Evolutionary conservation across 1,140 invertebrate genomes (phyloP).

Genomic region (Agrilus planipennis): DNA sequence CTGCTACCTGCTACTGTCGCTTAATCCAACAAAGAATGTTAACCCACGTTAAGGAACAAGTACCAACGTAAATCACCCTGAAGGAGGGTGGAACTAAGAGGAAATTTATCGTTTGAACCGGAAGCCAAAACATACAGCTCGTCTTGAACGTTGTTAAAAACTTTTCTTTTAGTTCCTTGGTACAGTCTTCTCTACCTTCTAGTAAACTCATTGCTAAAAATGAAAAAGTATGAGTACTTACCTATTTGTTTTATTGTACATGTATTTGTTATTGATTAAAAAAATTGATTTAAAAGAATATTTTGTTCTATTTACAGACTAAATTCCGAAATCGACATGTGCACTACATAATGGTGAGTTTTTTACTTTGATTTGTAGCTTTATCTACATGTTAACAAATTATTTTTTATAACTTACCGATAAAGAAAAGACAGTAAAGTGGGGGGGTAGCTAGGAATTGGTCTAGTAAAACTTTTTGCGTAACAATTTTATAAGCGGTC

Average conservation of each 20-base stretch:
- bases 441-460: slow-evolving; percentile 65
- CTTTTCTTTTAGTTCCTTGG: slow-evolving; percentile 59
- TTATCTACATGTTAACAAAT: too few species aligned
- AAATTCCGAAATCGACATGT: too few species aligned
- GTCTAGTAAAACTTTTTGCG: slow-evolving; percentile 61
- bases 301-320: too few species aligned
- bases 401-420: slow-evolving; percentile 43
- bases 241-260: too few species aligned
- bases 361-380: too few species aligned
- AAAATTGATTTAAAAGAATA: too few species aligned
- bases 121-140: slow-evolving; percentile 68
- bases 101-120: slow-evolving; percentile 65
- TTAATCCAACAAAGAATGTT: slow-evolving; percentile 12
- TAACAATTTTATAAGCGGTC: slow-evolving; percentile 45
- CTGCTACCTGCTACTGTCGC: too few species aligned
- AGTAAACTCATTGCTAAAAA: slow-evolving; percentile 58
- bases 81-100: slow-evolving; percentile 18
- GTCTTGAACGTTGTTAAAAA: slow-evolving; percentile 57
- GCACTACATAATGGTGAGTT: too few species aligned
- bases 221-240: too few species aligned
- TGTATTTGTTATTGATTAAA: too few species aligned
- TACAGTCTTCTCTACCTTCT: slow-evolving; percentile 51
- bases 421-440: slow-evolving; percentile 56
- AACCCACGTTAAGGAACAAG: slow-evolving; percentile 8
- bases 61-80: slow-evolving; percentile 8